These are phyloP conservation scores for Clinocottus analis DNA, from an alignment of 2,113 vertebrate genomes.

Conservation along the genomic window DNA sequence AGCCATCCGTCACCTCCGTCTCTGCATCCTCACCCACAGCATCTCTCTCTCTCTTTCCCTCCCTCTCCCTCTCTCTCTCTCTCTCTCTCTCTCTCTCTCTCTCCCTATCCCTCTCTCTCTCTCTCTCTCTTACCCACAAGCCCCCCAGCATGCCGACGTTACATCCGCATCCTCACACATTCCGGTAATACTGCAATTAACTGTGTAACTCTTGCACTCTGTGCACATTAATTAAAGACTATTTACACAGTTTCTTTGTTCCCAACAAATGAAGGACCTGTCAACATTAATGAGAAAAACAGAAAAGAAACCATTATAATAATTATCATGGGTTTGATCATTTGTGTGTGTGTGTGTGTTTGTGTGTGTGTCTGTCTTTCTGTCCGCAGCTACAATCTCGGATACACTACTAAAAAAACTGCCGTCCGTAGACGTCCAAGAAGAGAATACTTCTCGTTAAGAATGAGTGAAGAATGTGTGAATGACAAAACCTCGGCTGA, in stretches of 20 bases:
- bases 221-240: background rate
- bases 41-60: background rate
- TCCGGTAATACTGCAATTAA: background rate
- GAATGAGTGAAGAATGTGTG: no score
- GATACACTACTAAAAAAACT: background rate
- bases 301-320: no score
- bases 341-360: no score
- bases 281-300: background rate
- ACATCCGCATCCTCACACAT: background rate
- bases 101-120: background rate
- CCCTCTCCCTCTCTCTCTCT: background rate
- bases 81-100: background rate
- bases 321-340: no score
- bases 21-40: background rate
- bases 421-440: no score
- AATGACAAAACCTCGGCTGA: no score
- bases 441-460: background rate
- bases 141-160: background rate
- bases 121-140: background rate
- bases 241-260: background rate
- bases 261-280: background rate
- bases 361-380: background rate
- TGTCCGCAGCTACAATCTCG: background rate
- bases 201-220: background rate
- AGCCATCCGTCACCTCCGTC: constrained; percentile 10